Base-by-base conservation (phyloP, 2,797 vertebrate species). In the Nyctalus aviator region DNA sequence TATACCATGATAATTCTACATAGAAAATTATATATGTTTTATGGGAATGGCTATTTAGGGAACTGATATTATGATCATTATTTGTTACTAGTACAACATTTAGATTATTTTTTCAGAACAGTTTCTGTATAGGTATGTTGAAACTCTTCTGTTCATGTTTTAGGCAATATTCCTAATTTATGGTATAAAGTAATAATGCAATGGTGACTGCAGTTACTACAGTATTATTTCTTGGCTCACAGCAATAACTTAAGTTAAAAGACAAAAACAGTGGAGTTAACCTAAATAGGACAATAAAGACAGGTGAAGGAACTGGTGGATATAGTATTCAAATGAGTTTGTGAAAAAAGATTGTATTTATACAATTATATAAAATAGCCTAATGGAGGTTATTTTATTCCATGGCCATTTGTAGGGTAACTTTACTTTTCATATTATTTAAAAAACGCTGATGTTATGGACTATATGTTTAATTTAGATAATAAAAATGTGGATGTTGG, bases 201-300 rank as follows among this genome's bases (percentile, higher is more conserved):
- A 10, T 30, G n/a, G 27, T 71, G 73, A 30, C 57, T 87, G 30
- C 75, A 86, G 55, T 91, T 81, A 76, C 84, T 78, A 62, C 25
- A 86, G 7, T 82, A 25, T 89, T 92, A 53, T 77, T 85, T 73
- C 69, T 91, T 89, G 11, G 72, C 86, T 78, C 66, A 90, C 25
- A 86, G 35, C 9, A 82, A 59, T 89, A 48, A 17, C 57, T 96
- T 79, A 76, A 85, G n/a, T 90, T 91, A 86, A 84, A 95, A 84
- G 57, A 68, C 78, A 44, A 81, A 68, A 32, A 27, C 48, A 21
- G 32, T 88, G 48, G 35, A 79, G 23, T 93, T 93, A 85, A 62
- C n/a, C 41, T 91, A 91, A 82, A 32, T 64, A 91, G 50, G 84
- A 66, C 15, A 90, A 59, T 59, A 82, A 23, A 91, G 46, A 72